These are phyloP conservation scores for Panulirus ornatus DNA, from an alignment of 1,140 invertebrate species.

Conservation along the genomic window DNA sequence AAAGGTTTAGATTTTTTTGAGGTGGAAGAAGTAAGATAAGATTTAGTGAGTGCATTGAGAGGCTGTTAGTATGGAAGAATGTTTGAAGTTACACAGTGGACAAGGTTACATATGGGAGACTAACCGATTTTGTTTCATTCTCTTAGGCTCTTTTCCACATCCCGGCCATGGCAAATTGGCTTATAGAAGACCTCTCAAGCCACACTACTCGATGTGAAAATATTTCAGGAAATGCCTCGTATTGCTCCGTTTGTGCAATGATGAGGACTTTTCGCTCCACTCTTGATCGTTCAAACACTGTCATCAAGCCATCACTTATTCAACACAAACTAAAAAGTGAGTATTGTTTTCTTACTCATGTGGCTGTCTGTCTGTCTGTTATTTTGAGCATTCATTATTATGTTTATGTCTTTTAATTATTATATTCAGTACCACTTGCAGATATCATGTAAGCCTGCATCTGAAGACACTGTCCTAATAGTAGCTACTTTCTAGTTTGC, in stretches of 20 bases:
- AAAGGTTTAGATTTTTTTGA: no score
- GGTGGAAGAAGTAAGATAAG: no score
- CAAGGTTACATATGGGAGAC: no score
- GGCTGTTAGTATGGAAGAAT: no score
- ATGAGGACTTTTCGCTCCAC: constrained; percentile 85
- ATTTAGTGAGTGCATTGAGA: no score
- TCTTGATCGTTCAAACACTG: constrained; percentile 83
- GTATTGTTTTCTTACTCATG: constrained; percentile 60
- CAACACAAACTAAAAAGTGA: constrained; percentile 82
- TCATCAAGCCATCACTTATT: constrained; percentile 85
- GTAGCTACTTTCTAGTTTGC: no score
- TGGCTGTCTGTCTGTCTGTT: background rate
- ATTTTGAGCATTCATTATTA: background rate
- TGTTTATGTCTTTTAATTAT: constrained; percentile 2
- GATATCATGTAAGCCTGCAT: no score
- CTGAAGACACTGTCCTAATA: no score
- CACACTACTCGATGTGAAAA: constrained; percentile 83
- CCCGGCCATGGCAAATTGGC: constrained; percentile 92
- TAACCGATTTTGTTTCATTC: constrained; percentile 18
- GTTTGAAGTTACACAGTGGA: no score
- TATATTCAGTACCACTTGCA: no score
- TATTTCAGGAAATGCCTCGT: constrained; percentile 75
- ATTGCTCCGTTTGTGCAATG: constrained; percentile 92
- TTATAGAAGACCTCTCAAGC: constrained; percentile 86
- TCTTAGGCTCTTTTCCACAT: constrained; percentile 89